Conservation (phyloP, 2,888 invertebrate species). For the Anticlea derivata region DNA sequence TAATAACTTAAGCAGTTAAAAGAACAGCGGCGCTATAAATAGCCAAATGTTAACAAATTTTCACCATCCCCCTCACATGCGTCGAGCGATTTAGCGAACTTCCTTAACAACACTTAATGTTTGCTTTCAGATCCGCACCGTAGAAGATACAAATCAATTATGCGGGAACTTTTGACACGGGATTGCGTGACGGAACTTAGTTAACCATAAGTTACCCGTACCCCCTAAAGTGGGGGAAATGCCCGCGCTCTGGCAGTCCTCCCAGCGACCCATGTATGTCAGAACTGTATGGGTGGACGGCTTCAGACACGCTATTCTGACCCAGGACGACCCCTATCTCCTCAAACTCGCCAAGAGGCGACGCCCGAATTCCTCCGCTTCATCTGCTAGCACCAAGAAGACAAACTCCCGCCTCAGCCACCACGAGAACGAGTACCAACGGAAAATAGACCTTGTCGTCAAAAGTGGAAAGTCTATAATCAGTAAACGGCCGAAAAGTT, state of each 20-base stretch:
- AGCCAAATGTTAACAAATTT: conserved; percentile 15
- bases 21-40: conserved; percentile 14
- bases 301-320: conserved; percentile 87
- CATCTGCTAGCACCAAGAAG: conserved; percentile 40
- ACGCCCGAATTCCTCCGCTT: conserved; percentile 68
- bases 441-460: conserved; percentile 64
- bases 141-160: conserved; percentile 62
- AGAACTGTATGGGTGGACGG: conserved; percentile 89
- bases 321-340: conserved; percentile 84
- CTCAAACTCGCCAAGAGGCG: conserved; percentile 54
- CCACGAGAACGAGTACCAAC: conserved; percentile 51
- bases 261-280: conserved; percentile 85
- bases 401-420: conserved; percentile 56
- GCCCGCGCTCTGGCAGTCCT: conserved; percentile 86
- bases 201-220: conserved; percentile 17
- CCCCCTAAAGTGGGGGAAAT: conserved; percentile 60
- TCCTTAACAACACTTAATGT: conserved; percentile 38
- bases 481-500: conserved; percentile 47
- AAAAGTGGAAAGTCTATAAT: conserved; percentile 57
- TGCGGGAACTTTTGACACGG: conserved; percentile 42
- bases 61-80: conserved; percentile 20
- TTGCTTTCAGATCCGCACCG: conserved; percentile 48
- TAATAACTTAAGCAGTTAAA: conserved; percentile 10
- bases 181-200: conserved; percentile 59
- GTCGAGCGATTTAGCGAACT: conserved; percentile 32